Base-by-base conservation (phyloP, 2,888 invertebrate species). In the Macrosiphum euphorbiae region DNA sequence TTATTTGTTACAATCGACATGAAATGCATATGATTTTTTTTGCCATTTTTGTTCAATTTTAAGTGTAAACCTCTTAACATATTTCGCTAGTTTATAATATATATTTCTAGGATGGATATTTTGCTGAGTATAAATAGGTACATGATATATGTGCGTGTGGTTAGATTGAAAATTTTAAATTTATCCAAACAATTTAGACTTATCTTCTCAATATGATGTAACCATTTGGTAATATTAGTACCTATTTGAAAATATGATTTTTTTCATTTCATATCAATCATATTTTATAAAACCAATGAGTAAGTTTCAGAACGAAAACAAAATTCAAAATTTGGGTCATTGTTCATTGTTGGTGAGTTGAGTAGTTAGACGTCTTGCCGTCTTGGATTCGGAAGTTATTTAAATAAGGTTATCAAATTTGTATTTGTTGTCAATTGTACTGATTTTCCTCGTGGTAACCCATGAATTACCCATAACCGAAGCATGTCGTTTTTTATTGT, bases 11-110 rank as follows among this genome's bases (percentile, higher is more conserved):
- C 86, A 35, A 50, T 50, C 0, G 44, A 58, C 85, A 44, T 86
- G 24, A 13, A 91, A 86, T 44, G n/a, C n/a, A 16, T 61, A 61
- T 35, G 35, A 86, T 50, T 50, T 86, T 86, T 86, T 78, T 44
- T 8, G 0, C 28, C 3, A 20, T 86, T 86, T 92, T 55, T 35
- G 8, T 41, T 78, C 0, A 35, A 35, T 28, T 41, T 58, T 50
- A 35, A 87, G 86, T 47, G 86, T 85, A n/a, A 85, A 91, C 55
- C 24, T 58, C 44, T 91, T 58, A n/a, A n/a, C 85, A 47, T 55
- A 44, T 58, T 85, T 58, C 24, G 0, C 11, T 88, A n/a, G 7
- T 52, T n/a, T 20, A 44, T 44, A 44, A 87, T 35, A 28, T n/a
- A 87, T 35, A 35, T n/a, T n/a, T 26, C 26, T 58, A 10, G 16